A percentile compares a stretch with the other conserved stretches of the same genome.
Conservation (phyloP, 2,113 vertebrate genomes). For the Reinhardtius hippoglossoides region DNA sequence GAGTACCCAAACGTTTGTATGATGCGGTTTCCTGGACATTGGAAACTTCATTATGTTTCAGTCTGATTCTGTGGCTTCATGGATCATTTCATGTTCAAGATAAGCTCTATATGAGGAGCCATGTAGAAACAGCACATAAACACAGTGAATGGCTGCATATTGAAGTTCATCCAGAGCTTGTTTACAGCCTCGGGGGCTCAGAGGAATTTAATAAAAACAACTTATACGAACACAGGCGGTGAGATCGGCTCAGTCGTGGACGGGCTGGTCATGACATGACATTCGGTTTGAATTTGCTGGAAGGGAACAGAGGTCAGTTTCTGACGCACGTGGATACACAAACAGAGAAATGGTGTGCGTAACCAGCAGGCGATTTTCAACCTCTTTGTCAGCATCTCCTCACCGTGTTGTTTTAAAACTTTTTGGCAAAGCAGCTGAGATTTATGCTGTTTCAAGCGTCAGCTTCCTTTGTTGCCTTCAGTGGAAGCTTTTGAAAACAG, state of each 20-base stretch:
- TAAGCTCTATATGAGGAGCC: constrained; percentile 9
- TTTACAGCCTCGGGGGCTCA: background rate
- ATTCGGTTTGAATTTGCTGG: constrained; percentile 8
- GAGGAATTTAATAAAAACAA: constrained; percentile 26
- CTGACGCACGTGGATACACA: constrained; percentile 25
- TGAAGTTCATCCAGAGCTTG: background rate
- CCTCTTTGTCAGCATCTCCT: constrained; percentile 47
- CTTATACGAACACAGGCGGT: background rate
- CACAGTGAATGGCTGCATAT: constrained; percentile 9
- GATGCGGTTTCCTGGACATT: background rate
- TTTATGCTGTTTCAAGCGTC: constrained; percentile 43
- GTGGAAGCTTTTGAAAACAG: constrained; percentile 12
- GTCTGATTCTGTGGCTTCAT: constrained; percentile 13
- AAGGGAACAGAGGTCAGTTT: constrained; percentile 19
- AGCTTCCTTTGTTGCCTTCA: constrained; percentile 35
- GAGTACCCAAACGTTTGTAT: too few species aligned
- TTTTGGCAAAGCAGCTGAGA: constrained; percentile 31
- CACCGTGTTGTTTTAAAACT: constrained; percentile 27
- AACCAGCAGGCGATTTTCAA: constrained; percentile 1
- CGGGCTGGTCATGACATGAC: constrained; percentile 5
- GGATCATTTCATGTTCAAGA: constrained; percentile 20
- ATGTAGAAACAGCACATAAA: constrained; percentile 17
- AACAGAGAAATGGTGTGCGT: constrained; percentile 2
- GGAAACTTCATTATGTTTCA: constrained; percentile 17
- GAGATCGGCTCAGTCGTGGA: background rate